These are phyloP conservation scores for Idaea aversata DNA, from an alignment of 2,888 invertebrate genomes.

Conservation along the genomic window DNA sequence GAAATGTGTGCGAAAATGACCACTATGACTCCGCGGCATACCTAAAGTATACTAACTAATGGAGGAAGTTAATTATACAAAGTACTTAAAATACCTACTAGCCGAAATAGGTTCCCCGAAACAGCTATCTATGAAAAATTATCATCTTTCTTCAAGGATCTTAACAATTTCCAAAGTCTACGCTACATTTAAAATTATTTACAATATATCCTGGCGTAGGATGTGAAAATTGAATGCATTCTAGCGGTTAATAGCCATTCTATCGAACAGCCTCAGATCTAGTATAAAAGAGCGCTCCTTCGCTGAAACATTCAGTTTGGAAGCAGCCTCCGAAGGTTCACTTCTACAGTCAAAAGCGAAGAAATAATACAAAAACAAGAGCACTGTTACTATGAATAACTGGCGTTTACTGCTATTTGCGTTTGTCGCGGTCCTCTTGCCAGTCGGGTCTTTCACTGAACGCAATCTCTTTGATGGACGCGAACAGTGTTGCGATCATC, in stretches of 20 bases:
- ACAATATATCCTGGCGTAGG: slow-evolving; percentile 43
- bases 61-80: too few species aligned
- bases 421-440: slow-evolving; percentile 63
- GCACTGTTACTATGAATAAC: slow-evolving; percentile 75
- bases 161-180: slow-evolving; percentile 24
- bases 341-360: slow-evolving; percentile 48
- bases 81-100: too few species aligned
- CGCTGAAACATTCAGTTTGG: slow-evolving; percentile 52
- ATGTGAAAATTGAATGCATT: slow-evolving; percentile 73
- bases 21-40: too few species aligned
- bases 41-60: too few species aligned
- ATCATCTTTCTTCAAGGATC: slow-evolving; percentile 25
- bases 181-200: background rate
- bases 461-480: slow-evolving; percentile 66
- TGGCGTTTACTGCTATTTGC: slow-evolving; percentile 71
- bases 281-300: slow-evolving; percentile 56
- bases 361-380: slow-evolving; percentile 38
- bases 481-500: slow-evolving; percentile 53
- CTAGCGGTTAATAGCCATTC: slow-evolving; percentile 70
- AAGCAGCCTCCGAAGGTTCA: slow-evolving; percentile 55
- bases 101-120: background rate
- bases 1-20: too few species aligned
- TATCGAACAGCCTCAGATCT: slow-evolving; percentile 40
- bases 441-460: slow-evolving; percentile 57
- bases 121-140: background rate